These are phyloP conservation scores for Gonatopus flavifemur DNA, from an alignment of 1,140 invertebrate species.

Conservation along the genomic window DNA sequence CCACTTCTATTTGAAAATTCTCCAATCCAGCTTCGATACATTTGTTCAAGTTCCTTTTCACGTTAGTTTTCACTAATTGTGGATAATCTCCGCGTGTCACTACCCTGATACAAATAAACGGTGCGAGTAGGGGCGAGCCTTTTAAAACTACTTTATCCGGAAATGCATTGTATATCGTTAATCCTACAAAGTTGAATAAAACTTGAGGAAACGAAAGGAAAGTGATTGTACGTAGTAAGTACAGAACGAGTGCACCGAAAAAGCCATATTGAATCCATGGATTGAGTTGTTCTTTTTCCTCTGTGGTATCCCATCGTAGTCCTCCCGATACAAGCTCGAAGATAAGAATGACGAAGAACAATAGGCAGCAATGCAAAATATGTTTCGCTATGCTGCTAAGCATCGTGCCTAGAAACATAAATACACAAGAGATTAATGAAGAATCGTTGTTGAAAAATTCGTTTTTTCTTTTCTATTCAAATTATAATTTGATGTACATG, in stretches of 20 bases:
- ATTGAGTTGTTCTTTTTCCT: conserved; percentile 67
- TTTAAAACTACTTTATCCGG: conserved; percentile 89
- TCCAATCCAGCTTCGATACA: conserved; percentile 89
- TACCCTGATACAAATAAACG: conserved; percentile 93
- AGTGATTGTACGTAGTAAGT: conserved; percentile 78
- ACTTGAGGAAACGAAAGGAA: conserved; percentile 88
- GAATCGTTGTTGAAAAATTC: too few species aligned
- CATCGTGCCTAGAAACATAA: conserved; percentile 56
- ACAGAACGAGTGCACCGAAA: conserved; percentile 70
- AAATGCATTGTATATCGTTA: conserved; percentile 93
- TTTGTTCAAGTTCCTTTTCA: conserved; percentile 84
- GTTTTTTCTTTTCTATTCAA: too few species aligned
- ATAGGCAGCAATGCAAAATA: conserved; percentile 75
- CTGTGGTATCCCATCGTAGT: conserved; percentile 67
- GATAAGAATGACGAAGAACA: conserved; percentile 72
- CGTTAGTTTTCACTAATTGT: conserved; percentile 86
- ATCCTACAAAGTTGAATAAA: conserved; percentile 87
- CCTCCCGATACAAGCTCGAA: conserved; percentile 82
- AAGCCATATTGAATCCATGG: conserved; percentile 81
- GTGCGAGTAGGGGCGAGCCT: conserved; percentile 85
- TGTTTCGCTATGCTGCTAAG: conserved; percentile 71
- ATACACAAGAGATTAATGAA: too few species aligned
- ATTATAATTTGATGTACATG: too few species aligned
- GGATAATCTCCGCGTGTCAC: conserved; percentile 96
- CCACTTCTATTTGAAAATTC: conserved; percentile 97